These are phyloP conservation scores for Drosophila cognata DNA, from an alignment of 2,888 invertebrate genomes.

Conservation along the genomic window DNA sequence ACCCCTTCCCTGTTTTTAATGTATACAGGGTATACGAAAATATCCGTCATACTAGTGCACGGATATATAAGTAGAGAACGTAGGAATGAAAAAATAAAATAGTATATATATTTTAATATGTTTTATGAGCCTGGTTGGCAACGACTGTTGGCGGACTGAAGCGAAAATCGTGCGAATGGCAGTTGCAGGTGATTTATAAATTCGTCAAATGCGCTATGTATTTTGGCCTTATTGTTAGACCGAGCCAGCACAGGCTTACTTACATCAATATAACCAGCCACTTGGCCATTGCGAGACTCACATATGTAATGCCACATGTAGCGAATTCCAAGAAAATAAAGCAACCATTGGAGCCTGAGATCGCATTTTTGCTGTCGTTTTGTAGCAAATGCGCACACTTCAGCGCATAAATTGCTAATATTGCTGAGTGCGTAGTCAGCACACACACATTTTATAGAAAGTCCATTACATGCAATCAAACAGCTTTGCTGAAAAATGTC, in stretches of 20 bases:
- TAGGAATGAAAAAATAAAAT: constrained; percentile 25
- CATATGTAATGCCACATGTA: neutral
- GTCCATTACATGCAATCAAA: constrained; percentile 63
- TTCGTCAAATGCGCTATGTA: constrained; percentile 60
- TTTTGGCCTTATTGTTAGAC: constrained; percentile 41
- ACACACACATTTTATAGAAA: constrained; percentile 24
- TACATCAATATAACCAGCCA: constrained; percentile 13
- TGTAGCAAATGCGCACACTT: constrained; percentile 58
- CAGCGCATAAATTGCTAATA: constrained; percentile 77
- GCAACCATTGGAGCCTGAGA: neutral
- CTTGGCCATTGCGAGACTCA: constrained; percentile 4
- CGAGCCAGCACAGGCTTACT: neutral
- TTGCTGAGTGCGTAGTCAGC: constrained; percentile 61
- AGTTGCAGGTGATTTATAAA: constrained; percentile 66
- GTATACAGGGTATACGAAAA: constrained; percentile 4
- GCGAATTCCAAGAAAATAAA: constrained; percentile 3
- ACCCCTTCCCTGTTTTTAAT: neutral
- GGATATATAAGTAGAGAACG: neutral
- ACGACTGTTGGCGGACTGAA: constrained; percentile 31
- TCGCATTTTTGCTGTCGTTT: constrained; percentile 25
- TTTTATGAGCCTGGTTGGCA: constrained; percentile 50
- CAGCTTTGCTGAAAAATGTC: constrained; percentile 32
- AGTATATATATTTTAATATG: constrained; percentile 61
- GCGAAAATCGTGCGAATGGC: constrained; percentile 31
- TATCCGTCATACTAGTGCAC: constrained; percentile 18